Percentiles rank a stretch among this genome's conserved stretches.
Conservation (phyloP, 1,140 invertebrate species). For the Aricia agestis region DNA sequence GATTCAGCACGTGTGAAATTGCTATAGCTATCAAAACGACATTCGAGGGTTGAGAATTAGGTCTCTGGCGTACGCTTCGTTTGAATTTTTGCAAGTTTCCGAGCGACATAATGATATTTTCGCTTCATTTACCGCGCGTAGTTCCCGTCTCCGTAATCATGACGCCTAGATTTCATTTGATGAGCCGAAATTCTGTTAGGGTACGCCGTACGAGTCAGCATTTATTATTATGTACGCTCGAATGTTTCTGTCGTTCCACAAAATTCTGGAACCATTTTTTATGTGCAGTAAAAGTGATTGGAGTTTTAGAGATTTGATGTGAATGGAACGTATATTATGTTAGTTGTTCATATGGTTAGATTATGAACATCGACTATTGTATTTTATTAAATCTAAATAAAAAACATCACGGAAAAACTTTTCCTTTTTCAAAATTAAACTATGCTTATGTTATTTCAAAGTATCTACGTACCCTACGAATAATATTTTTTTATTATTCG, state of each 20-base stretch:
- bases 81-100: constrained; percentile 51
- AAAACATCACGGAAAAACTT: too few species aligned
- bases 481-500: too few species aligned
- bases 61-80: constrained; percentile 42
- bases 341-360: too few species aligned
- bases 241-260: background rate
- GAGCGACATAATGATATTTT: constrained; percentile 51
- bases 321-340: too few species aligned
- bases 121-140: constrained; percentile 45
- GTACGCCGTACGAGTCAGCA: constrained; percentile 1
- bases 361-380: too few species aligned
- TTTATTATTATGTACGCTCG: background rate
- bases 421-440: too few species aligned
- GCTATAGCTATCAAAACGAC: too few species aligned
- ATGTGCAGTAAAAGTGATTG: background rate
- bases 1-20: too few species aligned
- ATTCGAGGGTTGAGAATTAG: too few species aligned
- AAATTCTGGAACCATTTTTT: background rate
- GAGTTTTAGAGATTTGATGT: background rate
- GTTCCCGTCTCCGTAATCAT: constrained; percentile 46
- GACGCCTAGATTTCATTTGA: constrained; percentile 31
- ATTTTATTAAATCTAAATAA: too few species aligned
- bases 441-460: too few species aligned
- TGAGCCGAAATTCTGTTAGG: background rate
- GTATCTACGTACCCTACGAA: too few species aligned